Percentiles rank a stretch among this genome's conserved stretches.
phyloP scores from a whole-genome alignment of 2,797 vertebrate species.

The Notolabrus celidotus region DNA sequence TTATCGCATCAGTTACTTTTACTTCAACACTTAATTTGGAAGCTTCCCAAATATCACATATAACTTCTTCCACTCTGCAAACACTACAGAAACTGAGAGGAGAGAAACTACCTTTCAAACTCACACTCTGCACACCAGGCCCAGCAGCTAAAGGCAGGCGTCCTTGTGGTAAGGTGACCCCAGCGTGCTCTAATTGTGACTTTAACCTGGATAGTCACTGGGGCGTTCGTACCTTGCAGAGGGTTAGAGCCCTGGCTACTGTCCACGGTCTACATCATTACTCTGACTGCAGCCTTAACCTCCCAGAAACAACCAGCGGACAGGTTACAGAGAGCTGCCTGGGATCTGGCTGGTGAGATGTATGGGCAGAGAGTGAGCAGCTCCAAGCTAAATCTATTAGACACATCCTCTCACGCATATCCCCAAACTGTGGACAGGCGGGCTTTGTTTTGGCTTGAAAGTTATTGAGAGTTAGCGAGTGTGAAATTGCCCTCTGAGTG shows the following conservation, averaged over 20 bases:
- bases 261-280: slow-evolving; percentile 79
- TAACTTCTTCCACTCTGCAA: not conserved
- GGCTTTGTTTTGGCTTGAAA: slow-evolving; percentile 75
- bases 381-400: slow-evolving; percentile 51
- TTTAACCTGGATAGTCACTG: slow-evolving; percentile 80
- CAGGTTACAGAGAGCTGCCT: slow-evolving; percentile 25
- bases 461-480: slow-evolving; percentile 78
- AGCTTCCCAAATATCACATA: not conserved
- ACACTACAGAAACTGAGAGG: not conserved
- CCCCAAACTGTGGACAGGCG: slow-evolving; percentile 65
- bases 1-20: too few relatives aligned
- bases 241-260: slow-evolving; percentile 64
- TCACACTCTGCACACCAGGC: slow-evolving; percentile 12
- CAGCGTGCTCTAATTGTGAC: slow-evolving; percentile 70
- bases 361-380: slow-evolving; percentile 19
- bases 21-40: too few relatives aligned
- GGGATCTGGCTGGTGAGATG: slow-evolving; percentile 28
- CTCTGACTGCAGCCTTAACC: slow-evolving; percentile 68
- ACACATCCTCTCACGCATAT: slow-evolving; percentile 65
- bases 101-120: slow-evolving; percentile 31
- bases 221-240: slow-evolving; percentile 79
- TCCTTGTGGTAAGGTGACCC: slow-evolving; percentile 74
- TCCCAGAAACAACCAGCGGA: slow-evolving; percentile 53
- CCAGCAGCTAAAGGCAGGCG: slow-evolving; percentile 39
- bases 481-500: slow-evolving; percentile 81